phyloP scores from a whole-genome alignment of 2,113 vertebrate species.

The Cyprinodon brontotheroides region DNA sequence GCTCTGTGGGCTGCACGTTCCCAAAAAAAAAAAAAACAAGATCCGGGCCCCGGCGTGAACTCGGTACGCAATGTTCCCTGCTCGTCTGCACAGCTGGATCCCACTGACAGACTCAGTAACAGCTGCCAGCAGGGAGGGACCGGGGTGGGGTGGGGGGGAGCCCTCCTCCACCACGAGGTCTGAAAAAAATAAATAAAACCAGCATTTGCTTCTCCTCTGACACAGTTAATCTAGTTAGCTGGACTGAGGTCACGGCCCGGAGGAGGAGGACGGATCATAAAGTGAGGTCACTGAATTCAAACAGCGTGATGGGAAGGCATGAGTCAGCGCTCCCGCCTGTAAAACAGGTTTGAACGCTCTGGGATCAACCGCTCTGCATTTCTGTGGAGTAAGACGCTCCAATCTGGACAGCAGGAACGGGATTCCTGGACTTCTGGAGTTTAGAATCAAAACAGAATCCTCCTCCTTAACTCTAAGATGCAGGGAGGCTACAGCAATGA shows the following conservation, averaged over 20 bases:
- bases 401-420: neutral
- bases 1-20: conserved; percentile 20
- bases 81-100: conserved; percentile 69
- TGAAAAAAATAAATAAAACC: conserved; percentile 35
- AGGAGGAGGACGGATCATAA: conserved; percentile 28
- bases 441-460: too few relatives aligned
- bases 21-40: conserved; percentile 52
- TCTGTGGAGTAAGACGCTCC: neutral
- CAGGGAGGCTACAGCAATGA: too few relatives aligned
- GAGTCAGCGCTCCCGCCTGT: conserved; percentile 3
- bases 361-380: neutral
- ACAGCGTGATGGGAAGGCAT: neutral
- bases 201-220: conserved; percentile 35
- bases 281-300: conserved; percentile 37
- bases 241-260: conserved; percentile 45
- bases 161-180: conserved; percentile 41
- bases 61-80: conserved; percentile 72
- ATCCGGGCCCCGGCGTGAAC: conserved; percentile 55
- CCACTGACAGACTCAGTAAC: conserved; percentile 56
- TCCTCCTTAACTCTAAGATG: too few relatives aligned
- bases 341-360: conserved; percentile 22
- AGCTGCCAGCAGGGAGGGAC: conserved; percentile 63
- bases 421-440: too few relatives aligned
- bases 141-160: neutral
- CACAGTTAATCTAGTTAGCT: conserved; percentile 53